A percentile compares a stretch with the other conserved stretches of the same genome.
phyloP scores from a whole-genome alignment of 2,888 invertebrate genomes.

The Incurvaria masculella region DNA sequence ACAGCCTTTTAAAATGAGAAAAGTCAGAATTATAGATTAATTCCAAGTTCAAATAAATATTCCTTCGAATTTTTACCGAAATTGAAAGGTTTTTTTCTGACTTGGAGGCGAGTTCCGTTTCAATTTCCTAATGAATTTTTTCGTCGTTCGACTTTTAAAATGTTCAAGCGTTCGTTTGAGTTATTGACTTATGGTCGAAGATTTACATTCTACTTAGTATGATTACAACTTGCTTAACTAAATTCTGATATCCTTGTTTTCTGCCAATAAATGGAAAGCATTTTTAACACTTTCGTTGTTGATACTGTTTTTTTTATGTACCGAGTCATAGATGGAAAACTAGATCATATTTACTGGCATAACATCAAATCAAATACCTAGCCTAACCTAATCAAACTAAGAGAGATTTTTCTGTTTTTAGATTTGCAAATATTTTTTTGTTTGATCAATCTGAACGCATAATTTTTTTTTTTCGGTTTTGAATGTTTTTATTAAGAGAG shows the following conservation, averaged over 20 bases:
- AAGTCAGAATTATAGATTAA: constrained; percentile 50
- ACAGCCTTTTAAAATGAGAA: constrained; percentile 45
- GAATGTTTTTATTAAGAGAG: too few relatives aligned
- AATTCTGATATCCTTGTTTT: neutral
- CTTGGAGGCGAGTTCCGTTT: constrained; percentile 45
- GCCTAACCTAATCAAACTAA: too few relatives aligned
- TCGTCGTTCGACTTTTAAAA: neutral
- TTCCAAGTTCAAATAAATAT: constrained; percentile 51
- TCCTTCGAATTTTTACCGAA: constrained; percentile 43
- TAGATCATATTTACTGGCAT: too few relatives aligned
- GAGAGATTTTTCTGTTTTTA: too few relatives aligned
- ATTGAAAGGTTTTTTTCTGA: constrained; percentile 43
- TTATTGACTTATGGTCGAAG: neutral
- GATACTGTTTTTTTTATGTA: too few relatives aligned
- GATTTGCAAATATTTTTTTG: too few relatives aligned
- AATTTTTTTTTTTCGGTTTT: too few relatives aligned
- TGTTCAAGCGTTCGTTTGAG: neutral
- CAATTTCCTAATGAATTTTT: constrained; percentile 30
- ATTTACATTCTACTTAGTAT: neutral
- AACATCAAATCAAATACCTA: too few relatives aligned
- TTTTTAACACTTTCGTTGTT: neutral
- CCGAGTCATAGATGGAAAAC: too few relatives aligned
- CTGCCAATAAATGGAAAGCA: neutral
- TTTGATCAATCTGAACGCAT: too few relatives aligned
- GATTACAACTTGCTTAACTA: neutral